Conservation (phyloP, 2,797 vertebrate genomes). For the Urocyon cinereoargenteus region DNA sequence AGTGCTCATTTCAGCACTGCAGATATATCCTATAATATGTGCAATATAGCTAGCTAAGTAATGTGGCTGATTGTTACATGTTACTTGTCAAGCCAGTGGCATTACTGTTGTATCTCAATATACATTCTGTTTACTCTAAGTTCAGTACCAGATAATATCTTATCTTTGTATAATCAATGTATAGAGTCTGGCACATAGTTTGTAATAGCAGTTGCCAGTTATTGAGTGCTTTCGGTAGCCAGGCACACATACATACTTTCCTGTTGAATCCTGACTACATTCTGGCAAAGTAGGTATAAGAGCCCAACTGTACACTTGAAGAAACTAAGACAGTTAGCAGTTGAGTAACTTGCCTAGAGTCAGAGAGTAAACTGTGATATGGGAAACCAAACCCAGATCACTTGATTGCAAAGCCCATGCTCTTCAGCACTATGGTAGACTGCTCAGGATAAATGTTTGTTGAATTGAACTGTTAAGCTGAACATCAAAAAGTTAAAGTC, state of each 20-base stretch:
- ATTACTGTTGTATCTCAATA: background rate
- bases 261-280: background rate
- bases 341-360: background rate
- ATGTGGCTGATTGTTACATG: background rate
- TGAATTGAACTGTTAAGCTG: background rate
- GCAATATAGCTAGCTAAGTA: background rate
- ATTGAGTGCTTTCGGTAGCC: background rate
- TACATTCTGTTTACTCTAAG: background rate
- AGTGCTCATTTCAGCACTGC: background rate
- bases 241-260: background rate
- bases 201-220: conserved; percentile 5
- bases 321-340: background rate
- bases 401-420: background rate
- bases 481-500: background rate
- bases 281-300: background rate
- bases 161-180: background rate
- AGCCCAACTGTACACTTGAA: background rate
- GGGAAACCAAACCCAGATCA: background rate
- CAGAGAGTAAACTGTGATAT: background rate
- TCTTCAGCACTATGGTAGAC: conserved; percentile 5
- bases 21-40: conserved; percentile 13
- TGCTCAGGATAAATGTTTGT: conserved; percentile 44
- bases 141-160: background rate
- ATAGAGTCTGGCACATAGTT: background rate
- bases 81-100: background rate